Evolutionary conservation across 1,140 invertebrate genomes (phyloP).

Genomic region (Magallana gigas): DNA sequence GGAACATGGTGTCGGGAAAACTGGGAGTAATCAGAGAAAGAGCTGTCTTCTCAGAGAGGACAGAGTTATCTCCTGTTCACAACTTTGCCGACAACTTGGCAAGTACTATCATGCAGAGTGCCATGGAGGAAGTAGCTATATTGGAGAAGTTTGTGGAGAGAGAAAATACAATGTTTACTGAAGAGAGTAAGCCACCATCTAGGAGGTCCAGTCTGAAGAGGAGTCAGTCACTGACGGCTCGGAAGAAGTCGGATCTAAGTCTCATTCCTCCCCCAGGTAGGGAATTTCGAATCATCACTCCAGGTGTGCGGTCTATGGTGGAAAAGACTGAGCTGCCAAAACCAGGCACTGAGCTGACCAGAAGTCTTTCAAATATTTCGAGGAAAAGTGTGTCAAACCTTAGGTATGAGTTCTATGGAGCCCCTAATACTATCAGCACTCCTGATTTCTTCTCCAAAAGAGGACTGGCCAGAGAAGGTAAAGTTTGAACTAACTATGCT

Average conservation of each 20-base stretch:
- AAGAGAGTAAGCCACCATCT: slow-evolving; percentile 14
- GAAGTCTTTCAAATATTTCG: slow-evolving; percentile 52
- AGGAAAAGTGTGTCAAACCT: slow-evolving; percentile 45
- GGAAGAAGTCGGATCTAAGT: slow-evolving; percentile 22
- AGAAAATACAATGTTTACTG: not conserved
- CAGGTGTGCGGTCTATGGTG: slow-evolving; percentile 18
- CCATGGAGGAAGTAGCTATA: slow-evolving; percentile 49
- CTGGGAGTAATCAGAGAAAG: slow-evolving; percentile 39
- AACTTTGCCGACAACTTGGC: slow-evolving; percentile 58
- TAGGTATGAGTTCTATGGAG: slow-evolving; percentile 31
- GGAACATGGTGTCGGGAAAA: not conserved
- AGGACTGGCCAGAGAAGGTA: slow-evolving; percentile 41
- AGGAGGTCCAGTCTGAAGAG: slow-evolving; percentile 37
- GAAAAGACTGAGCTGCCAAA: slow-evolving; percentile 50
- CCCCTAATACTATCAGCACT: slow-evolving; percentile 56
- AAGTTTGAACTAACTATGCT: not conserved
- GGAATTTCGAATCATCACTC: slow-evolving; percentile 12
- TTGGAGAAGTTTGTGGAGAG: slow-evolving; percentile 33
- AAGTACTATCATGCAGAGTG: slow-evolving; percentile 55
- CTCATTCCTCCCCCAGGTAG: slow-evolving; percentile 11
- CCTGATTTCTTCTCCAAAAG: slow-evolving; percentile 60
- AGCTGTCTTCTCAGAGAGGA: slow-evolving; percentile 9
- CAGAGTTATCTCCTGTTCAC: slow-evolving; percentile 7
- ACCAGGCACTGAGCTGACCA: slow-evolving; percentile 22
- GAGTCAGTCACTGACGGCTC: slow-evolving; percentile 38